These are phyloP conservation scores for Neotoxoptera formosana DNA, from an alignment of 1,140 invertebrate genomes.

Conservation along the genomic window DNA sequence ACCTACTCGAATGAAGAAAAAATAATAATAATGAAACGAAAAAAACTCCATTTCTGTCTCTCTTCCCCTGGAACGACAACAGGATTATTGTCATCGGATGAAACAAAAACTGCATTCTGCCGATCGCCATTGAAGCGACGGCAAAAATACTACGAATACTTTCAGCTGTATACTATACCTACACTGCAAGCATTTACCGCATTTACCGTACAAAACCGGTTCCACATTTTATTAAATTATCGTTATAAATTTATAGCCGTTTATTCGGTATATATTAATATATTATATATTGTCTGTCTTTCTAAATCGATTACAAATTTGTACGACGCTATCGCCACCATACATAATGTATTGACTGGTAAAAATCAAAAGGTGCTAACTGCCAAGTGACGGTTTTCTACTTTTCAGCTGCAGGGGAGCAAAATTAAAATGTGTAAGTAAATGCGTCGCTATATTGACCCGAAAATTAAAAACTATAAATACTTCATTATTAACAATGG, in stretches of 20 bases:
- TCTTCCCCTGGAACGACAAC: background rate
- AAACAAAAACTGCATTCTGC: conserved; percentile 57
- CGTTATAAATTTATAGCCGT: background rate
- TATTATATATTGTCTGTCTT: background rate
- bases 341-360: background rate
- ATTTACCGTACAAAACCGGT: conserved; percentile 36
- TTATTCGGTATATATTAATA: background rate
- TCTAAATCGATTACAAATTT: background rate
- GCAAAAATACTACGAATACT: conserved; percentile 56
- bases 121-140: conserved; percentile 49
- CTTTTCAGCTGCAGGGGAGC: no score
- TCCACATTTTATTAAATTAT: conserved; percentile 38
- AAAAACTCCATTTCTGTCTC: conserved; percentile 20
- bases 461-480: background rate
- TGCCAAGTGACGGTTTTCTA: background rate
- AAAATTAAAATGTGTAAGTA: background rate
- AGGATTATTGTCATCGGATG: conserved; percentile 45
- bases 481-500: background rate
- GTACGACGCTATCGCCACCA: background rate
- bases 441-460: background rate
- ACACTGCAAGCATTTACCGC: background rate
- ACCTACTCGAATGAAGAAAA: conserved; percentile 37
- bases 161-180: background rate
- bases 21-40: background rate
- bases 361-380: background rate